Base-by-base conservation (phyloP, 2,888 invertebrate species). In the Microplitis deprimator region DNA sequence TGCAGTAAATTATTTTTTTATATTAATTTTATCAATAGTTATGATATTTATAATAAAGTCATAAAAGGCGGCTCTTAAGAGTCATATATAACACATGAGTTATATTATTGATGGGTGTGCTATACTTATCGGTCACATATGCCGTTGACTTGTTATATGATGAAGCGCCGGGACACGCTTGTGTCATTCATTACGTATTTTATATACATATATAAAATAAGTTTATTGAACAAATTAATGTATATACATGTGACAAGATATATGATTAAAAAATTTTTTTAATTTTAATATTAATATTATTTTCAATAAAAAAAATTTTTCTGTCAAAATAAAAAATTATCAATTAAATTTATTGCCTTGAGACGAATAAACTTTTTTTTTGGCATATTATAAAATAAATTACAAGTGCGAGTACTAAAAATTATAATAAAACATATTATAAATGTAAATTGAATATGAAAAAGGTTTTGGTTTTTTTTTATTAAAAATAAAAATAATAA, bases 401-500 rank as follows among this genome's bases (percentile, higher is more conserved):
- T 50, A 50, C 13, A 5, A 50, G 13, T 13, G 69, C 16, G 68
- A n/a, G 59, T 64, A 62, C 64, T 41, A 70, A 70, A 62, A 50
- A 70, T 64, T 29, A 76, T 70, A 76, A 71, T 72, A 29, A 29
- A 29, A 50, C 50, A 50, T 50, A 50, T 16, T 6, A 64, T 16
- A 64, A 20, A 64, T 64, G 20, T 64, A 64, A 16, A 16, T 64
- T 62, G 38, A 59, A 73, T 59, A 72, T 20, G 67, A 73, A 50
- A n/a, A 64, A 40, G 64, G 7, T 13, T 50, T 50, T 20, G 20
- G 20, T 20, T 20, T 20, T 1, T 50, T 50, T 8, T 50, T 50
- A 13, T 50, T 41, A 20, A 50, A 67, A 67, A 67, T 41, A 73
- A 72, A 72, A 41, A 29, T 29, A 73, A 72, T 29, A 29, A 29